A percentile compares a stretch with the other conserved stretches of the same genome.
Conservation (phyloP, 2,113 vertebrate species). For the Tupaia tana region DNA sequence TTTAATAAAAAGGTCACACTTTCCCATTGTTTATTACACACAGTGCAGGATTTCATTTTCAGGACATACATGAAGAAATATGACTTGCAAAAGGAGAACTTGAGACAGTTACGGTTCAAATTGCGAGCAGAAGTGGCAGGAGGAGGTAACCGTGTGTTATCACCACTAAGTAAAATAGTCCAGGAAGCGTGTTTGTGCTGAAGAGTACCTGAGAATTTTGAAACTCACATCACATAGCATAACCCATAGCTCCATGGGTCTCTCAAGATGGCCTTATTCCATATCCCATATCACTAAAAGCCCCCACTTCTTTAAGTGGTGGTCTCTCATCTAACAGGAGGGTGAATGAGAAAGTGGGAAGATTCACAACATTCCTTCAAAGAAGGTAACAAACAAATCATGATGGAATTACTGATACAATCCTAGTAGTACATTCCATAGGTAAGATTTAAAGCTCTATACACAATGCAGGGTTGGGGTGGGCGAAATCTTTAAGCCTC, state of each 20-base stretch:
- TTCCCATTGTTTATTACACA: not conserved
- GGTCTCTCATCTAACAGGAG: not conserved
- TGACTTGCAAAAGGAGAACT: not conserved
- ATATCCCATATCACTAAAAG: not conserved
- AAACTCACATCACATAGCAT: not conserved
- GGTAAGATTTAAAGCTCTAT: not conserved
- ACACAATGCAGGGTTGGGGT: not conserved
- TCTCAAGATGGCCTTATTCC: too few species aligned
- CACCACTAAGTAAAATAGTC: not conserved
- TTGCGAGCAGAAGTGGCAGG: not conserved
- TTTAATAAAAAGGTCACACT: not conserved
- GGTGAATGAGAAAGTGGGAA: not conserved
- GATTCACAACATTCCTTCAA: not conserved
- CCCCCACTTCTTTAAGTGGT: not conserved
- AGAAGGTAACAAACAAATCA: not conserved
- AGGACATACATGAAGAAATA: not conserved
- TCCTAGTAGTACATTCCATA: not conserved
- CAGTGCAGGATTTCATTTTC: not conserved
- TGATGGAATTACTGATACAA: not conserved
- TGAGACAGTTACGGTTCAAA: not conserved
- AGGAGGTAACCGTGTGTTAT: not conserved
- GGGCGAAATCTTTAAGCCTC: not conserved
- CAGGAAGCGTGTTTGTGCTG: not conserved
- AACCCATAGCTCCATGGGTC: not conserved
- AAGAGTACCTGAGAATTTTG: not conserved